A percentile compares a stretch with the other conserved stretches of the same genome.
These are phyloP conservation scores for Hipparchia semele DNA, from an alignment of 2,888 invertebrate species.

Conservation along the genomic window DNA sequence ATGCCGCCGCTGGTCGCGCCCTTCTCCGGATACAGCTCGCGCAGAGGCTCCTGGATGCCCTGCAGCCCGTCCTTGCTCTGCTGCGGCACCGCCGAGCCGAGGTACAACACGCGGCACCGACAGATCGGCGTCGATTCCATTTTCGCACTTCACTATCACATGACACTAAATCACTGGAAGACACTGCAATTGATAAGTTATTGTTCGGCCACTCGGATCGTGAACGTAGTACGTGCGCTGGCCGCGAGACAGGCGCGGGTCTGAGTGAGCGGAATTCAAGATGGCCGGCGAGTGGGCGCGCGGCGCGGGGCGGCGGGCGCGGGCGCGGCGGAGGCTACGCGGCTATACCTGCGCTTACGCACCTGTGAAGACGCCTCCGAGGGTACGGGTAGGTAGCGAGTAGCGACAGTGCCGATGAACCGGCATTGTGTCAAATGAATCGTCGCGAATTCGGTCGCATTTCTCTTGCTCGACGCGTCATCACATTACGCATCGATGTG, in stretches of 20 bases:
- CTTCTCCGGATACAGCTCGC: constrained; percentile 97
- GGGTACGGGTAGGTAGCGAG: constrained; percentile 44
- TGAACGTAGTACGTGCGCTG: constrained; percentile 65
- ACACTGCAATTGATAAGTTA: constrained; percentile 57
- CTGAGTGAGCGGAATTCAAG: constrained; percentile 81
- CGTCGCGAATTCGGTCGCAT: constrained; percentile 79
- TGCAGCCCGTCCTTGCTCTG: constrained; percentile 99
- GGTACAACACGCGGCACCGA: constrained; percentile 97
- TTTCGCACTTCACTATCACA: constrained; percentile 76
- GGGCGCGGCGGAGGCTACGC: constrained; percentile 49
- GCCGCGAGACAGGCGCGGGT: constrained; percentile 77
- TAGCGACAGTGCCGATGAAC: constrained; percentile 66
- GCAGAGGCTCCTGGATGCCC: constrained; percentile 98
- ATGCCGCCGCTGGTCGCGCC: constrained; percentile 95
- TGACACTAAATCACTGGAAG: constrained; percentile 69
- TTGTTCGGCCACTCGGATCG: constrained; percentile 48
- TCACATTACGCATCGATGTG: constrained; percentile 59
- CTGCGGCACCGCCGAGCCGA: constrained; percentile 98
- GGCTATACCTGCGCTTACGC: constrained; percentile 72
- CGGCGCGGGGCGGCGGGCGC: constrained; percentile 43
- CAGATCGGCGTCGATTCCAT: constrained; percentile 96
- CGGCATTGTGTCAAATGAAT: constrained; percentile 78
- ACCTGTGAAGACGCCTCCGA: constrained; percentile 70
- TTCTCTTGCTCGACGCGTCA: constrained; percentile 67
- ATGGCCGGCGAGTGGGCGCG: constrained; percentile 62